phyloP scores from a whole-genome alignment of 2,797 vertebrate genomes.

The Sparus aurata region DNA sequence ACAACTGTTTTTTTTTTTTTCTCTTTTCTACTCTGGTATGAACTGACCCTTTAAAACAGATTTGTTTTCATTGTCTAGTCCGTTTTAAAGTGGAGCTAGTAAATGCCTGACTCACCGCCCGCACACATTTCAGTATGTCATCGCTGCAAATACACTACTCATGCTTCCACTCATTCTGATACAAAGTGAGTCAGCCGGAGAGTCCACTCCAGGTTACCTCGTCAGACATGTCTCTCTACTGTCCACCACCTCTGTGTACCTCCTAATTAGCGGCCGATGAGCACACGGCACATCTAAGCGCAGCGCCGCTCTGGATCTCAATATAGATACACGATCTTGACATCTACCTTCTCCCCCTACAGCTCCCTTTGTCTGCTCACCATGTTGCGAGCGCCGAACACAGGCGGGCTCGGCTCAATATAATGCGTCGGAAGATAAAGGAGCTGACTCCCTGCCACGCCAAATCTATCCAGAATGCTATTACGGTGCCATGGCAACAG shows the following conservation, averaged over 20 bases:
- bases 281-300: conserved; percentile 38
- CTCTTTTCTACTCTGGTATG: background rate
- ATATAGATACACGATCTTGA: conserved; percentile 54
- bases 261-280: conserved; percentile 57
- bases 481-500: conserved; percentile 85
- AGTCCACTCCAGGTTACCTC: conserved; percentile 52
- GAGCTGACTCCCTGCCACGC: conserved; percentile 78
- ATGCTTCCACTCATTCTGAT: conserved; percentile 32
- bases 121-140: conserved; percentile 20
- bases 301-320: conserved; percentile 43
- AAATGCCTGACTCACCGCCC: background rate
- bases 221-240: conserved; percentile 44
- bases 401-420: conserved; percentile 71
- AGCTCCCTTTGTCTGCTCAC: conserved; percentile 65
- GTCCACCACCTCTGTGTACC: conserved; percentile 42
- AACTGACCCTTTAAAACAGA: background rate
- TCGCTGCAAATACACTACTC: conserved; percentile 5
- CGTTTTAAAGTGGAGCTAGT: conserved; percentile 3
- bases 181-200: conserved; percentile 57
- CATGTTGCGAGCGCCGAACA: conserved; percentile 53
- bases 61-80: background rate
- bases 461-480: conserved; percentile 80
- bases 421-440: conserved; percentile 76
- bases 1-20: background rate
- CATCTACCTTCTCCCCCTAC: conserved; percentile 52